Evolutionary conservation across 2,113 vertebrate genomes (phyloP).

Genomic region (Syrrhaptes paradoxus): DNA sequence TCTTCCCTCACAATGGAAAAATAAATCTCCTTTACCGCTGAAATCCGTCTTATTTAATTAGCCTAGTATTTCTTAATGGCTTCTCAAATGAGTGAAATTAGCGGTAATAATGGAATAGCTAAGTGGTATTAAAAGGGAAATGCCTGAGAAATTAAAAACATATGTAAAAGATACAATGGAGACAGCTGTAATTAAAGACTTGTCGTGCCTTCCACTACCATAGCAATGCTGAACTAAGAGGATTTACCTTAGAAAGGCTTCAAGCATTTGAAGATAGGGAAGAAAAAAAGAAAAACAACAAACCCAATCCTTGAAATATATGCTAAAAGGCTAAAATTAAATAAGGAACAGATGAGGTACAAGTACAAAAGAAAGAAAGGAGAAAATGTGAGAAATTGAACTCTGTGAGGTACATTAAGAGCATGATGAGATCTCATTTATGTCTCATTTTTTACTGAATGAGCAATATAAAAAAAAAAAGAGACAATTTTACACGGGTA

Average conservation of each 20-base stretch:
- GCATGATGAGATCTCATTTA: neutral
- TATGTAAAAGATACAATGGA: neutral
- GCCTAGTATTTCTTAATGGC: neutral
- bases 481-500: neutral
- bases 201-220: neutral
- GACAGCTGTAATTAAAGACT: conserved; percentile 28
- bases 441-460: neutral
- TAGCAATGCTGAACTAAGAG: neutral
- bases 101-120: neutral
- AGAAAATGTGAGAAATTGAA: neutral
- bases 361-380: neutral
- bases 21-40: neutral
- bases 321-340: neutral
- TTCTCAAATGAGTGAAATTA: conserved; percentile 38
- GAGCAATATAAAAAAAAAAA: neutral
- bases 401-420: neutral
- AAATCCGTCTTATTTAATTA: conserved; percentile 30
- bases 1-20: neutral
- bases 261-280: neutral
- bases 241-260: conserved; percentile 20
- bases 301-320: neutral
- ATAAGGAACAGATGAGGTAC: neutral
- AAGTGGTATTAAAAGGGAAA: neutral
- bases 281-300: neutral
- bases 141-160: conserved; percentile 12